Evolutionary conservation across 2,888 invertebrate genomes (phyloP).

Genomic region (Pammene aurita): DNA sequence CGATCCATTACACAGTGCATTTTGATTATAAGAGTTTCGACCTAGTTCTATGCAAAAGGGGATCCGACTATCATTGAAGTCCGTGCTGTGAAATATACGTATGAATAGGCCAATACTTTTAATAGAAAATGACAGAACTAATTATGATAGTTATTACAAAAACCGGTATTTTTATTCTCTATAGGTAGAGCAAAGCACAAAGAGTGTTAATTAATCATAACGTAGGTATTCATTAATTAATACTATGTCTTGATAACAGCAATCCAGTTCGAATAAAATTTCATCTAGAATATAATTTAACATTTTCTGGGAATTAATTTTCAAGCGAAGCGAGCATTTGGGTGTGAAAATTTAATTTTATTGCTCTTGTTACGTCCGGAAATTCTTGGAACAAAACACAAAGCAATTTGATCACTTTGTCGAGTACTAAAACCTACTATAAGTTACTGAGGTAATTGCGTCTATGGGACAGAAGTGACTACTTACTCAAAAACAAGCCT

Average conservation of each 20-base stretch:
- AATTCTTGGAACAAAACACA: conserved; percentile 25
- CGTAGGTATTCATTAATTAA: no score
- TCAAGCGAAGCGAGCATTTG: conserved; percentile 12
- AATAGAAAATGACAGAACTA: not conserved
- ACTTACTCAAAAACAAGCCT: no score
- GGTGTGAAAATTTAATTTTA: conserved; percentile 32
- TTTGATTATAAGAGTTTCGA: conserved; percentile 21
- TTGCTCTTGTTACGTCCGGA: conserved; percentile 20
- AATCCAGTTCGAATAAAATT: conserved; percentile 19
- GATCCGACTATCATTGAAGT: not conserved
- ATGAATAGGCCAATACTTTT: not conserved
- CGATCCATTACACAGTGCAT: conserved; percentile 20
- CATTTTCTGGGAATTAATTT: conserved; percentile 29
- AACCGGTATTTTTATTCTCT: not conserved
- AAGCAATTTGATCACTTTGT: not conserved
- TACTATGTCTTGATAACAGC: not conserved
- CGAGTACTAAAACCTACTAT: not conserved
- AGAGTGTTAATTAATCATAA: no score
- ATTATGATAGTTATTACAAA: not conserved
- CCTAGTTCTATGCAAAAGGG: conserved; percentile 16
- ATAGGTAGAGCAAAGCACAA: not conserved
- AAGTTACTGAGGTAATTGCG: not conserved
- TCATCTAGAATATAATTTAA: conserved; percentile 13
- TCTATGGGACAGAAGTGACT: no score
- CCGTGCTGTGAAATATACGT: not conserved